A percentile compares a stretch with the other conserved stretches of the same genome.
Evolutionary conservation across 2,113 vertebrate species (phyloP).

Genomic region (Gopherus evgoodei): DNA sequence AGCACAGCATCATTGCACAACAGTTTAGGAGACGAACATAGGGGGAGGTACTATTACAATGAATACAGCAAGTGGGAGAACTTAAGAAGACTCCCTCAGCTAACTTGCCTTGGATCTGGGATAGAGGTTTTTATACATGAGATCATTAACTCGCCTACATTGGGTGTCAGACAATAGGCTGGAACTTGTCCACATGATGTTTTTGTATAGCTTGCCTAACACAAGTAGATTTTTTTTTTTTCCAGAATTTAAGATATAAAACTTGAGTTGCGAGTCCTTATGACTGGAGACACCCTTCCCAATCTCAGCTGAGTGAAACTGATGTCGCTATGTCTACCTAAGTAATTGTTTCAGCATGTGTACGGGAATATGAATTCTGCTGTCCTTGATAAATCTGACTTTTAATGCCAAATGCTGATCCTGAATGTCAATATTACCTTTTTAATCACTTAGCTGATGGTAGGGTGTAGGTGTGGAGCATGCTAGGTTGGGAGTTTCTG

Average conservation of each 20-base stretch:
- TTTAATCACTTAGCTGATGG: conserved; percentile 57
- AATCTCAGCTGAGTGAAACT: background rate
- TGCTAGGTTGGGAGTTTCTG: background rate
- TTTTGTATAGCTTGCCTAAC: background rate
- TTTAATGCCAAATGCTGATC: conserved; percentile 62
- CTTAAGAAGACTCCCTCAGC: background rate
- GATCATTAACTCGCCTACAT: background rate
- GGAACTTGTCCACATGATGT: background rate
- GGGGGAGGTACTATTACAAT: background rate
- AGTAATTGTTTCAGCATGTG: background rate
- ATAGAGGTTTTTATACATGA: background rate
- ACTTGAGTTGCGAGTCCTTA: background rate
- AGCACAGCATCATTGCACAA: background rate
- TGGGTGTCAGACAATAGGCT: background rate
- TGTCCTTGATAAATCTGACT: conserved; percentile 48
- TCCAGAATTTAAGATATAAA: background rate
- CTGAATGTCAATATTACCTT: conserved; percentile 49
- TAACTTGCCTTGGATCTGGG: background rate
- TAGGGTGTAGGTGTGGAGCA: conserved; percentile 20
- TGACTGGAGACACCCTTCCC: background rate
- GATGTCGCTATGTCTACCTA: conserved; percentile 25
- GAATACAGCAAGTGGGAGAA: background rate
- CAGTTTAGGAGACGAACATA: background rate
- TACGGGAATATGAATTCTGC: conserved; percentile 49
- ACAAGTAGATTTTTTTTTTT: background rate